Evolutionary conservation across 2,888 invertebrate genomes (phyloP), one percentile per base, ranked within the genome.

Genomic region (Hymenopus coronatus): DNA sequence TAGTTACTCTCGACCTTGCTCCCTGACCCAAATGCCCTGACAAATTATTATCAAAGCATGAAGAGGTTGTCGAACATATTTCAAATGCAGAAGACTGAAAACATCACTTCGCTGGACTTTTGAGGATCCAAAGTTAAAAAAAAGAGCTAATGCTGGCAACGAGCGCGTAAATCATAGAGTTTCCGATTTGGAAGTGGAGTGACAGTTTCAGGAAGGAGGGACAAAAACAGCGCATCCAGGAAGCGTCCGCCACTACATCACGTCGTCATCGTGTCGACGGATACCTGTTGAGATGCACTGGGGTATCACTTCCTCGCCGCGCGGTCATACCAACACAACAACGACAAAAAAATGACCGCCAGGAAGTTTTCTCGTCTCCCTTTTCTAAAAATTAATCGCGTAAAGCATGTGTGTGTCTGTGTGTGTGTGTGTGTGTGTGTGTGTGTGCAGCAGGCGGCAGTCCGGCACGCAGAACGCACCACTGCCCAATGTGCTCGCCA

Each of bases 311-410:
- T 70, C 54, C 54, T 70, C 54, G 54, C 54, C 54, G 54, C 15
- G 54, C 54, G 54, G 54, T 70, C 54, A 70, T 70, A 70, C 54
- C 54, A 70, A 70, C 54, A 70, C 54, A 70, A 70, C 54, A 70
- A 70, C 54, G 54, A 70, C 54, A 70, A 70, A 70, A n/a, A 70
- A 70, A 70, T 70, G 54, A 70, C 54, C 54, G 54, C 54, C 54
- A 70, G 54, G 54, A 70, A 70, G 54, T 70, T 70, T 70, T 70
- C 54, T 70, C 54, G 54, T 70, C 54, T 70, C 54, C 54, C 82
- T 82, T 82, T 82, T 87, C 54, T 87, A 87, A 87, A 87, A 87
- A 87, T 87, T 82, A 87, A 87, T 87, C 87, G 27, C 33, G 87
- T 33, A 87, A 87, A 33, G 82, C 30, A 33, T 84, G 30, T 70